A percentile compares a stretch with the other conserved stretches of the same genome.
These are phyloP conservation scores for Argyra leucocephala DNA, from an alignment of 2,888 invertebrate genomes.

Conservation along the genomic window DNA sequence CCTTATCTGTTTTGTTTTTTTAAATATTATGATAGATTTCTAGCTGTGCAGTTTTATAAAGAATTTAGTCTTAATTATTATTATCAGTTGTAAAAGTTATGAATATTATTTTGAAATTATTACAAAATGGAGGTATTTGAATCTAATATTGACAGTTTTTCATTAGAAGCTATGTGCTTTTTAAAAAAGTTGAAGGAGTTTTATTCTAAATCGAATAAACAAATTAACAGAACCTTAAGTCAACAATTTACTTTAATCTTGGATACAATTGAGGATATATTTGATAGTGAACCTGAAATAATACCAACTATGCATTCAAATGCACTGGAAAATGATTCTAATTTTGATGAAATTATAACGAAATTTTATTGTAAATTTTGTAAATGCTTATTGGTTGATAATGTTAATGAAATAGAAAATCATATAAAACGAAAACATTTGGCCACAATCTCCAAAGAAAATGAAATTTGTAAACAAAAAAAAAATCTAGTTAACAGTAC, in stretches of 20 bases:
- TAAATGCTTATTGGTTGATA: not conserved
- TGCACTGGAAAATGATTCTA: not conserved
- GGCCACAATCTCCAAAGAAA: not conserved
- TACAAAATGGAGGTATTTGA: not conserved
- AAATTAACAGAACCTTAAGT: not conserved
- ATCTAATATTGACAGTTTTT: not conserved
- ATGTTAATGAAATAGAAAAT: not conserved
- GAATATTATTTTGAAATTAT: not conserved
- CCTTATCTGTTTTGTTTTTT: too few species aligned
- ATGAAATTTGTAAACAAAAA: too few species aligned
- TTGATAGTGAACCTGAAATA: not conserved
- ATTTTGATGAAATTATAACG: not conserved
- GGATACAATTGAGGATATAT: not conserved
- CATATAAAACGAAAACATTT: not conserved
- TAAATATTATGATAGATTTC: too few species aligned
- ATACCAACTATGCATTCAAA: not conserved
- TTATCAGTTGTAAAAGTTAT: too few species aligned
- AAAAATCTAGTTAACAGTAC: too few species aligned
- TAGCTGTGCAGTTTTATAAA: too few species aligned
- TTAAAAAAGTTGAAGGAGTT: not conserved
- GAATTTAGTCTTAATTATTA: too few species aligned
- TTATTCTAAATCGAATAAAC: not conserved
- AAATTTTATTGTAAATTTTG: not conserved
- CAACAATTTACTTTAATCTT: not conserved
- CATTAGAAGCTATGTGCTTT: not conserved